Evolutionary conservation across 2,113 vertebrate species (phyloP), one percentile per base, ranked within the genome.

Genomic region (Xiphias gladius): DNA sequence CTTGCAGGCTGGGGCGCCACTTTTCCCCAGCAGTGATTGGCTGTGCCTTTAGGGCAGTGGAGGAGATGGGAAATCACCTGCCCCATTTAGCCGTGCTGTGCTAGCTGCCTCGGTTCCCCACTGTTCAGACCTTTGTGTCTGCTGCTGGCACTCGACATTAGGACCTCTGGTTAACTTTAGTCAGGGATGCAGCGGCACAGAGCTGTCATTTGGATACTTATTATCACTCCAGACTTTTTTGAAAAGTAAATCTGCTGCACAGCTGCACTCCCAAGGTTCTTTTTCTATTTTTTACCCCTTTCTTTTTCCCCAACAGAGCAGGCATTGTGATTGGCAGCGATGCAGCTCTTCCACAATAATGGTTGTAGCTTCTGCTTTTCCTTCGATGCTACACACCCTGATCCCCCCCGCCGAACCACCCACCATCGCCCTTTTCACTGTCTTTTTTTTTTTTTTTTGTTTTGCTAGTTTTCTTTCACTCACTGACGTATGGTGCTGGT

Each of bases 51-150:
- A 86, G 91, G 90, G 92, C 92, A 92, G 62, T 90, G 88, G 83
- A 94, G 91, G 86, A 94, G 95, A 95, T 94, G 93, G 91, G 82
- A 95, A 94, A 94, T 93, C 91, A 95, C 94, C 94, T 89, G 91
- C 88, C 88, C 88, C 94, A 94, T 96, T 96, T 96, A 94, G 92
- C 93, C 93, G 79, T 88, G 82, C 91, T 90, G 85, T 83, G 88
- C 91, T 94, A 93, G 89, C 84, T 92, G 93, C 86, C 88, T 72
- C 14, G 81, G 88, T 88, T 85, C 88, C 94, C 93, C 88, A 83
- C 90, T 82, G 91, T 79, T 90, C 81, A 86, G 82, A 93, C 93
- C 90, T 93, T 91, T 94, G 92, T 92, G 86, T 88, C 85, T 84
- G 80, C 66, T 70, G 81, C 85, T 89, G 87, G 78, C 91, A 88